Conservation (phyloP, 2,113 vertebrate species). For the Oreochromis niloticus region DNA sequence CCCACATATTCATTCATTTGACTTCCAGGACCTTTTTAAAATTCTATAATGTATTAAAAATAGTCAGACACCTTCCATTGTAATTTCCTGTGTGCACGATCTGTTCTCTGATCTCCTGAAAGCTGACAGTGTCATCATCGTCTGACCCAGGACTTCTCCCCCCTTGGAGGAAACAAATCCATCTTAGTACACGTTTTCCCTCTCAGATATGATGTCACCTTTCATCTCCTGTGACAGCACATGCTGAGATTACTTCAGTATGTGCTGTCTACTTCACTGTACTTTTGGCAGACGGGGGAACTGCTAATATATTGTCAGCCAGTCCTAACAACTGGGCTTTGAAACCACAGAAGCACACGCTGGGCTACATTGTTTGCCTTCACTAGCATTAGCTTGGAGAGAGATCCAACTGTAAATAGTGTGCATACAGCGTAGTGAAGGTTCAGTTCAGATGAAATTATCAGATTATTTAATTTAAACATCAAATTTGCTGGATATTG, state of each 20-base stretch:
- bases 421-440: neutral
- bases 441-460: neutral
- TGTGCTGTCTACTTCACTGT: neutral
- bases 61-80: neutral
- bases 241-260: neutral
- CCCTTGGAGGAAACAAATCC: neutral
- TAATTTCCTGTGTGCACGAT: neutral
- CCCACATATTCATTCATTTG: neutral
- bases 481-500: neutral
- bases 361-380: constrained; percentile 22
- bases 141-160: neutral
- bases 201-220: neutral
- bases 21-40: neutral
- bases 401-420: neutral
- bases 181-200: neutral
- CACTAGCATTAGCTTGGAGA: constrained; percentile 11
- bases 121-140: neutral
- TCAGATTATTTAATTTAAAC: neutral
- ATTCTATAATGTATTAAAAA: neutral
- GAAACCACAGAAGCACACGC: neutral
- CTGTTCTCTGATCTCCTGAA: neutral
- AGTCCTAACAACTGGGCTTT: neutral
- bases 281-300: neutral
- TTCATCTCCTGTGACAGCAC: constrained; percentile 4
- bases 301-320: neutral